These are phyloP conservation scores for Torymus aiolomorphi DNA, from an alignment of 2,888 invertebrate species.

Conservation along the genomic window DNA sequence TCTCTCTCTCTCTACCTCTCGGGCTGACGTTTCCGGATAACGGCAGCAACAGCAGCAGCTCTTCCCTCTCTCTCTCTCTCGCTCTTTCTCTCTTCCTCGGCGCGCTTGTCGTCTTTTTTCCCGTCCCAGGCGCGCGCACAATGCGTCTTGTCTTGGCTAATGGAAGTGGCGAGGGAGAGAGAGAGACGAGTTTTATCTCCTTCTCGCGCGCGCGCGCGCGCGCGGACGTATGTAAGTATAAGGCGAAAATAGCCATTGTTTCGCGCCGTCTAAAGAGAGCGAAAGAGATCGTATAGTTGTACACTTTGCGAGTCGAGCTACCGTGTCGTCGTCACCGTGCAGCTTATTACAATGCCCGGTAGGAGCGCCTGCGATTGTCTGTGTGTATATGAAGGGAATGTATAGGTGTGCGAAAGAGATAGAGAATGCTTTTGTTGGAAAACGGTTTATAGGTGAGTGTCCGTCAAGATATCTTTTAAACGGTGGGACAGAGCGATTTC, in stretches of 20 bases:
- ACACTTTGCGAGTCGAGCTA: no score
- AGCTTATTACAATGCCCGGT: no score
- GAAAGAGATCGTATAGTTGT: neutral
- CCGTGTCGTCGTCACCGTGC: no score
- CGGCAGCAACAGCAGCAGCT: slow-evolving; percentile 4
- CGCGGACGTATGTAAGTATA: neutral
- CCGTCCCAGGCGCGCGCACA: slow-evolving; percentile 13
- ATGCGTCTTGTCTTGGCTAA: slow-evolving; percentile 48
- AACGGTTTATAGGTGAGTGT: no score
- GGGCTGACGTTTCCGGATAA: slow-evolving; percentile 46
- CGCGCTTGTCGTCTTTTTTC: no score
- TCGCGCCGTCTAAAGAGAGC: neutral
- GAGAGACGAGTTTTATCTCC: slow-evolving; percentile 34
- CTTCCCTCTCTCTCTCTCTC: neutral
- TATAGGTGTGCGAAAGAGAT: no score
- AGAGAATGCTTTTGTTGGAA: no score
- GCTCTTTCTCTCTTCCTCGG: slow-evolving; percentile 1
- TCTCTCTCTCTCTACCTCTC: neutral
- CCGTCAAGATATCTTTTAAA: no score
- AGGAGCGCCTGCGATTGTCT: no score
- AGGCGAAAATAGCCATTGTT: slow-evolving; percentile 36
- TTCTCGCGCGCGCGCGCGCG: neutral
- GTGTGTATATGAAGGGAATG: no score
- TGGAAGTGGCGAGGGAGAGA: slow-evolving; percentile 21
- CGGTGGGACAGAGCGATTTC: no score